Percentiles rank a stretch among this genome's conserved stretches.
Conservation (phyloP, 2,113 vertebrate species). For the Dipodomys merriami region DNA sequence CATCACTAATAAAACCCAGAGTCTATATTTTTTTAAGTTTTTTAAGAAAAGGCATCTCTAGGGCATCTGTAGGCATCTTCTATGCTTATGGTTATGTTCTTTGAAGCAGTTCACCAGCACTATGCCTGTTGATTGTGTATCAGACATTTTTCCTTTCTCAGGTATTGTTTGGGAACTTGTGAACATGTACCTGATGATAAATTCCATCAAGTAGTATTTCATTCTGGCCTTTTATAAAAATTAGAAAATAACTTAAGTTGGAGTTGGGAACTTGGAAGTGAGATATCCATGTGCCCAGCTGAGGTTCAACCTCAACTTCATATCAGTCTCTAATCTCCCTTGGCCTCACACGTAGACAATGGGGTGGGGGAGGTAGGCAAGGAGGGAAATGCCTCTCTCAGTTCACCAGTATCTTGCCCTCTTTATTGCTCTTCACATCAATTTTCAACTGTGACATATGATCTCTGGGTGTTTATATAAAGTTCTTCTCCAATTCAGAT, state of each 20-base stretch:
- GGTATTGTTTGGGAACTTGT: neutral
- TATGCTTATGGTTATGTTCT: neutral
- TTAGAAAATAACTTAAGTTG: neutral
- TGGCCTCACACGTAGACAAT: neutral
- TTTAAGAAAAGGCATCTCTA: neutral
- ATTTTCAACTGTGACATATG: neutral
- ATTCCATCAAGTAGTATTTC: neutral
- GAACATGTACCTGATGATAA: neutral
- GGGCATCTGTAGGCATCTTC: neutral
- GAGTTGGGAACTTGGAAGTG: neutral
- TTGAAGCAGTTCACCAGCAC: neutral
- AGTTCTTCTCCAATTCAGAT: neutral
- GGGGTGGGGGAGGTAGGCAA: neutral
- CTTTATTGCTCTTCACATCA: conserved; percentile 2
- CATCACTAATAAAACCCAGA: conserved; percentile 17
- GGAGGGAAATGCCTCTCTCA: neutral
- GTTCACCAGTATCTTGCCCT: neutral
- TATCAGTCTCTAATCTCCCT: neutral
- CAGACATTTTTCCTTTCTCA: neutral
- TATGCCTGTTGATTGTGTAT: neutral
- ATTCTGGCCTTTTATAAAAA: neutral
- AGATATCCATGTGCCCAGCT: neutral
- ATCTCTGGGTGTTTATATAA: neutral
- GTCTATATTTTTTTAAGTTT: neutral
- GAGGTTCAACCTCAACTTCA: neutral